phyloP scores from a whole-genome alignment of 2,113 vertebrate genomes.

The pig (Sus scrofa) region DNA sequence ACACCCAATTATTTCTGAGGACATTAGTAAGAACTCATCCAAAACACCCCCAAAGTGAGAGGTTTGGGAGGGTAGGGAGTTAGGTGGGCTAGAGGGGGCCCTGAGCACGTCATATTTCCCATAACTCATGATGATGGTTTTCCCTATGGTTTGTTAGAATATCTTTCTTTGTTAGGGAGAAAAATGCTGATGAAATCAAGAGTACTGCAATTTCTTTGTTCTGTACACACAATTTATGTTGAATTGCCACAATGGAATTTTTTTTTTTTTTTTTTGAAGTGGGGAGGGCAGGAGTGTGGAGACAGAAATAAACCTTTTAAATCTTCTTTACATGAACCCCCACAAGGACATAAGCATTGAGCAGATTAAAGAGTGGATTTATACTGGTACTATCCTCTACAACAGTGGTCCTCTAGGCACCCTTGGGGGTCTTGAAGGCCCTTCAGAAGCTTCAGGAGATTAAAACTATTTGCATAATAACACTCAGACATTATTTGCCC shows the following conservation, averaged over 20 bases:
- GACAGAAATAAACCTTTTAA: slow-evolving; percentile 78
- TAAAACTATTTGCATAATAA: background rate
- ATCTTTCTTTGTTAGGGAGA: slow-evolving; percentile 64
- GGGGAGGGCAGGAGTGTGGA: slow-evolving; percentile 45
- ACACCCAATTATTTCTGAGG: slow-evolving; percentile 76
- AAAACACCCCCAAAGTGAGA: slow-evolving; percentile 37
- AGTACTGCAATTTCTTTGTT: slow-evolving; percentile 64
- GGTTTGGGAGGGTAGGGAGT: background rate
- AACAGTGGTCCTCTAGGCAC: background rate
- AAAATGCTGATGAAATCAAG: slow-evolving; percentile 64
- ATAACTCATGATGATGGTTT: slow-evolving; percentile 21
- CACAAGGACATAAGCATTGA: slow-evolving; percentile 45
- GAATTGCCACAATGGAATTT: slow-evolving; percentile 50
- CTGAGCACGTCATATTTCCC: background rate
- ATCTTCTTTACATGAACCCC: slow-evolving; percentile 72
- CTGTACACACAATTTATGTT: slow-evolving; percentile 9
- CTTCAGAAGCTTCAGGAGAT: background rate
- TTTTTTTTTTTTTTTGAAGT: slow-evolving; percentile 44
- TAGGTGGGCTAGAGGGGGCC: background rate
- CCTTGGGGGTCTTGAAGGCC: background rate
- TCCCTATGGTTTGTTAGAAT: slow-evolving; percentile 12
- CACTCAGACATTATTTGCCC: background rate
- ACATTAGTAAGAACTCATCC: slow-evolving; percentile 4
- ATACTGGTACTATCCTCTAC: background rate
- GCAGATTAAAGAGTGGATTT: slow-evolving; percentile 69